Percentiles rank a stretch among this genome's conserved stretches.
Conservation (phyloP, 2,113 vertebrate species). For the Gila orcuttii region DNA sequence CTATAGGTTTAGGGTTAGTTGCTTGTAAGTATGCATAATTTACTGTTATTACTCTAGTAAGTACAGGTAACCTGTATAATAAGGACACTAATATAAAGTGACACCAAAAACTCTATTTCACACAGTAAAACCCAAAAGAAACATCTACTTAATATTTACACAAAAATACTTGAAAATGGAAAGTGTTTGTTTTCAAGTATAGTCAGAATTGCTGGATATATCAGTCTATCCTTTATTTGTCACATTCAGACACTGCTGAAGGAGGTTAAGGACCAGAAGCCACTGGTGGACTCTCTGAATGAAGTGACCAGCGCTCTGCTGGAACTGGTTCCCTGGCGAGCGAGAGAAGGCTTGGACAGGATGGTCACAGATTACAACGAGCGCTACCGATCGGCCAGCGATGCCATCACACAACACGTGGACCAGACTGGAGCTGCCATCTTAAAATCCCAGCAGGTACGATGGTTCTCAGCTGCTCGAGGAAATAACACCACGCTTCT, state of each 20-base stretch:
- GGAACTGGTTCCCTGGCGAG: constrained; percentile 94
- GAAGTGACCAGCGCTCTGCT: constrained; percentile 88
- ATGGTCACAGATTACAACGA: constrained; percentile 89
- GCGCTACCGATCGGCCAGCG: constrained; percentile 82
- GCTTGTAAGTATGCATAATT: neutral
- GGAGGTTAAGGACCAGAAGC: constrained; percentile 83
- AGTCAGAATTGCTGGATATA: neutral
- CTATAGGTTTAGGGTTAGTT: neutral
- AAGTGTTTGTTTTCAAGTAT: neutral
- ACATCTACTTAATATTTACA: neutral
- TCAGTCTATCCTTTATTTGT: neutral
- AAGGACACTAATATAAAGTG: neutral
- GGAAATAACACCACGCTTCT: neutral
- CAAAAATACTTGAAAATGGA: neutral
- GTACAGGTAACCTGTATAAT: neutral
- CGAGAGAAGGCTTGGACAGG: constrained; percentile 89
- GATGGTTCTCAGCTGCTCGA: neutral
- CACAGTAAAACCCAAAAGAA: neutral
- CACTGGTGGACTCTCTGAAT: constrained; percentile 86
- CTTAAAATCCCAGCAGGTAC: constrained; percentile 92
- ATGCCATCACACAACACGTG: constrained; percentile 84
- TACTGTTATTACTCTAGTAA: neutral
- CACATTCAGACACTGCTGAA: constrained; percentile 81
- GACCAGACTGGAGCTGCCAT: constrained; percentile 89
- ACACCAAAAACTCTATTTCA: neutral